Evolutionary conservation across 2,888 invertebrate genomes (phyloP), one percentile per base, ranked within the genome.

Genomic region (Ashinkailepas kermadecensis): DNA sequence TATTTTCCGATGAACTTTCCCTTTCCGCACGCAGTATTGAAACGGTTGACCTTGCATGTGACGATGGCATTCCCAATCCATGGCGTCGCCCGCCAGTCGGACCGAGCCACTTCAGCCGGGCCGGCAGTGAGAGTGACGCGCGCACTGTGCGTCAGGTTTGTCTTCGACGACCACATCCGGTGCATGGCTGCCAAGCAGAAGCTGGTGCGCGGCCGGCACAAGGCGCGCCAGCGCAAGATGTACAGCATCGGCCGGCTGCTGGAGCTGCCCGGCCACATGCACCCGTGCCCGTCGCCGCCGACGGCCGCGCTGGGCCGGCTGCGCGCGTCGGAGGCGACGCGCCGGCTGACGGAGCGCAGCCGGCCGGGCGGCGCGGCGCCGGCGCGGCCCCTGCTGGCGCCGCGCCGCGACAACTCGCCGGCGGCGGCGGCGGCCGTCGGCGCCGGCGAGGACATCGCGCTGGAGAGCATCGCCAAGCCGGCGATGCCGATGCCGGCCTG

Each of bases 111-210:
- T 2, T 21, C 65, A 21, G 65, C 65, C n/a, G 65, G 1, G 11
- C n/a, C 65, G 65, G 7, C 65, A 23, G 65, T 67, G 39, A 39
- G 39, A 3, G 39, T 67, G 59, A 91, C 93, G 0, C 94, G 95
- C 0, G 88, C 96, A n/a, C 88, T 97, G 13, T 92, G 94, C 8
- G 95, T 96, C 15, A 96, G 94, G 88, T 98, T 99, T 88, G 92
- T 98, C 83, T 99, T 99, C 87, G 99, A 99, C 87, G 99, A 99
- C 89, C 98, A 99, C 87, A 99, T 99, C 85, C 91, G 99, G 59
- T 99, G 98, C 87, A 97, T 99, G 97, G 98, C 99, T 25, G 99
- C 99, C 56, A 99, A 98, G 86, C 99, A 99, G 88, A 95, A 94
- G 94, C 93, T 79, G 56, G 70, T 57, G n/a, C 21, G 58, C 91